Evolutionary conservation across 2,797 vertebrate genomes (phyloP).

Genomic region (Psittacula echo): DNA sequence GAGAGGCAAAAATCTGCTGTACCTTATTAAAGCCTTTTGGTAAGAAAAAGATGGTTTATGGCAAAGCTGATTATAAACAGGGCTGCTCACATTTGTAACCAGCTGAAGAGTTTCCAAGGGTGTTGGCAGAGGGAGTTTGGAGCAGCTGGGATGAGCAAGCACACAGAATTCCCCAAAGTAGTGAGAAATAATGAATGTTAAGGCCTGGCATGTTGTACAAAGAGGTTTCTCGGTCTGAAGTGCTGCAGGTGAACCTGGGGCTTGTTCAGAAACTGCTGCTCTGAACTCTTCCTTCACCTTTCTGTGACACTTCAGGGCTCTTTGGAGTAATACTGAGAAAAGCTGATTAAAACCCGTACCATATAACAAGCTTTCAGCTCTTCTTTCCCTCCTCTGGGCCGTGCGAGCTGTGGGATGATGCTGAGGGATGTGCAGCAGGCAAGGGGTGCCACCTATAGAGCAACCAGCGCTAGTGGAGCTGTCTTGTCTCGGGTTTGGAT

Average conservation of each 20-base stretch:
- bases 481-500: not conserved
- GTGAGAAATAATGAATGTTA: fast-evolving
- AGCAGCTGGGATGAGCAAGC: not conserved
- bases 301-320: not conserved
- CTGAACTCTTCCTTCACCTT: not conserved
- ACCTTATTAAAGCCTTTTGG: not conserved
- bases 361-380: fast-evolving
- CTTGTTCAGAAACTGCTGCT: not conserved
- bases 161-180: not conserved
- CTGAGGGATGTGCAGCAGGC: not conserved
- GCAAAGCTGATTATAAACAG: not conserved
- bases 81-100: not conserved
- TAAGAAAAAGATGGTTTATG: not conserved
- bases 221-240: not conserved
- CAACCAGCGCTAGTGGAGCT: not conserved
- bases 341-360: fast-evolving
- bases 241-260: fast-evolving
- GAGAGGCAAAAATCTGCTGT: not conserved
- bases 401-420: fast-evolving
- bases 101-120: not conserved
- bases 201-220: not conserved
- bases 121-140: not conserved
- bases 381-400: too few relatives aligned
- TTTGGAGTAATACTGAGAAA: not conserved
- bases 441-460: slow-evolving; percentile 53